phyloP scores from a whole-genome alignment of 2,797 vertebrate species.

The Chrysocyon brachyurus region DNA sequence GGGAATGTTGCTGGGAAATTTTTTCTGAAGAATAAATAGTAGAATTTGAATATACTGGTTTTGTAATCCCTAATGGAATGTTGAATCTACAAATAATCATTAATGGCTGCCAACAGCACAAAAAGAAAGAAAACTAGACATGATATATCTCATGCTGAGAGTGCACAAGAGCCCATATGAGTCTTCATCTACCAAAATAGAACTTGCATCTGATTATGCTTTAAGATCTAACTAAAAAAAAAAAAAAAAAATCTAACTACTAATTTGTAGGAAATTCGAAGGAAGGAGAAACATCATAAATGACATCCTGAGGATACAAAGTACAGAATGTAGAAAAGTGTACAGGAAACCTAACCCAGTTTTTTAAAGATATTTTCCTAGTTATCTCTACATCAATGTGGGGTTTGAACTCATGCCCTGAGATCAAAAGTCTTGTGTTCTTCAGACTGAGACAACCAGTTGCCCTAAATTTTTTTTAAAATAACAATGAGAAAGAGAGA shows the following conservation, averaged over 20 bases:
- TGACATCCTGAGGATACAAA: background rate
- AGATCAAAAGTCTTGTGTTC: background rate
- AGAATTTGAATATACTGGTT: background rate
- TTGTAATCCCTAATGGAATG: background rate
- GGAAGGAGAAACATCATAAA: background rate
- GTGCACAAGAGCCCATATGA: background rate
- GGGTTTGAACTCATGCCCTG: background rate
- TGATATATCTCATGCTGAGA: background rate
- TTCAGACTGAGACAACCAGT: background rate
- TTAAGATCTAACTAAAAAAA: background rate
- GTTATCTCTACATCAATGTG: background rate
- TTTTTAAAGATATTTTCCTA: background rate
- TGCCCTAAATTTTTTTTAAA: background rate
- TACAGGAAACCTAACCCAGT: background rate
- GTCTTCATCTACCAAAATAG: background rate
- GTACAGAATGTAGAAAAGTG: background rate
- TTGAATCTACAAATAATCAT: background rate
- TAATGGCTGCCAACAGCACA: background rate
- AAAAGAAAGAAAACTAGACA: background rate
- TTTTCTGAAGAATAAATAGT: slow-evolving; percentile 21
- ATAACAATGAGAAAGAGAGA: background rate
- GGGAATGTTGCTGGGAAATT: background rate
- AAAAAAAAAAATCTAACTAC: background rate
- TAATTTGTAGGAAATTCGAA: background rate
- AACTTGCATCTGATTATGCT: background rate